Percentiles rank a stretch among this genome's conserved stretches.
These are phyloP conservation scores for Archips crataeganus DNA, from an alignment of 2,888 invertebrate genomes.

Conservation along the genomic window DNA sequence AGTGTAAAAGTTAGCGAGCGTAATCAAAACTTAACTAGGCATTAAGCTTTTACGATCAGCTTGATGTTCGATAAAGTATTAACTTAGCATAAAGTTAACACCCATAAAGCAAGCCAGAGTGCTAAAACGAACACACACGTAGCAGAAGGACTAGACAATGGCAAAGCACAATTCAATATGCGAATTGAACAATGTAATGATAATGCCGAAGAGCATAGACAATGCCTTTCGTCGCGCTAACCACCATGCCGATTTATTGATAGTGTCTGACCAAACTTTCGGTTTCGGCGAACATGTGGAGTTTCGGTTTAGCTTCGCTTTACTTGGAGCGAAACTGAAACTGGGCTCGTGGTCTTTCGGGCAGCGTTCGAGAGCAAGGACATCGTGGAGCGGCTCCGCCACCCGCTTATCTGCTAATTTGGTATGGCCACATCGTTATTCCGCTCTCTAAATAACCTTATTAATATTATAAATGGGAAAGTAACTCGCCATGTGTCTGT, in stretches of 20 bases:
- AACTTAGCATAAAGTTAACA: conserved; percentile 42
- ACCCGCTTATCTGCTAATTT: too few species aligned
- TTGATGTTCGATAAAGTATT: conserved; percentile 33
- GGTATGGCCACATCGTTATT: too few species aligned
- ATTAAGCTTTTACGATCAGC: conserved; percentile 34
- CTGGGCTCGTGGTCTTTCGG: too few species aligned
- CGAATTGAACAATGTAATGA: conserved; percentile 82
- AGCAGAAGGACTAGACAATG: conserved; percentile 73
- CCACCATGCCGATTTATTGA: conserved; percentile 82
- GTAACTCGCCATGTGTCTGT: too few species aligned
- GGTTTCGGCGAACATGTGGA: too few species aligned
- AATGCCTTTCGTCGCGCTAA: conserved; percentile 83
- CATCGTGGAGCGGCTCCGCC: too few species aligned
- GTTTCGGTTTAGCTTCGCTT: too few species aligned
- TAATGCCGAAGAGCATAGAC: conserved; percentile 78
- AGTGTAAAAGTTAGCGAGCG: conserved; percentile 8
- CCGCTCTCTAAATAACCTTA: too few species aligned
- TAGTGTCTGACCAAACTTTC: conserved; percentile 44
- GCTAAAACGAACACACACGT: conserved; percentile 70
- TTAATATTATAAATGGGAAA: too few species aligned
- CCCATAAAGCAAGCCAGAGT: conserved; percentile 40
- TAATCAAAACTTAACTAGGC: conserved; percentile 41
- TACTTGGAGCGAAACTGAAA: too few species aligned
- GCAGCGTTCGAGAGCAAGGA: too few species aligned
- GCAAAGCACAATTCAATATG: conserved; percentile 83